Conservation (phyloP, 2,113 vertebrate species). For the Ornithorhynchus anatinus region DNA sequence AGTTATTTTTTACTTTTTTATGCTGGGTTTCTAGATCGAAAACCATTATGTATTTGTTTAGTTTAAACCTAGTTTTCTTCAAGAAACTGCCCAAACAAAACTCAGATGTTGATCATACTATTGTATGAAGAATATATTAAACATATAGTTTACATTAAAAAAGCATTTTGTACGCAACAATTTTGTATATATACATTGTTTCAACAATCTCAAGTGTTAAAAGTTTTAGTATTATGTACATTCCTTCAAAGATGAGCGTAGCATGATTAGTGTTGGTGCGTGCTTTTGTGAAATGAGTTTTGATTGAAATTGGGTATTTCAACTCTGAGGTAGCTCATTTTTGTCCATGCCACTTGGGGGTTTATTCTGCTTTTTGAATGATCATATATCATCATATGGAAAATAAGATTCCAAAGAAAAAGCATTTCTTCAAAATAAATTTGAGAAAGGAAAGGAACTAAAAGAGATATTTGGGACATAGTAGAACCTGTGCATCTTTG, state of each 20-base stretch:
- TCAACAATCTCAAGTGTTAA: constrained; percentile 45
- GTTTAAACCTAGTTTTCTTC: constrained; percentile 30
- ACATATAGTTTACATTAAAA: constrained; percentile 60
- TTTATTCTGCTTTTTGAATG: not conserved
- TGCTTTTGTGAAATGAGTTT: constrained; percentile 53
- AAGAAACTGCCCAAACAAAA: not conserved
- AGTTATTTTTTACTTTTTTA: constrained; percentile 63
- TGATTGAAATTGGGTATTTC: constrained; percentile 31
- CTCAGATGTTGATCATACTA: constrained; percentile 34
- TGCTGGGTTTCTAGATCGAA: constrained; percentile 54
- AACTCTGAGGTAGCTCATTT: constrained; percentile 27
- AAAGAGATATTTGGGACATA: not conserved
- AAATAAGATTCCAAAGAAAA: constrained; percentile 4
- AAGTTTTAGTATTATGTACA: constrained; percentile 58
- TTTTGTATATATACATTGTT: constrained; percentile 67
- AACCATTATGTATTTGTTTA: constrained; percentile 28
- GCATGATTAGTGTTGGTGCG: constrained; percentile 58
- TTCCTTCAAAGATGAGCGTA: constrained; percentile 50
- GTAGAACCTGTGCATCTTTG: not conserved
- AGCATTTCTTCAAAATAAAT: not conserved
- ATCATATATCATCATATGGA: constrained; percentile 13
- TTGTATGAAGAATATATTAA: constrained; percentile 48
- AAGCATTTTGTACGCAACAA: constrained; percentile 60
- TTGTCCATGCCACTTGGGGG: constrained; percentile 9
- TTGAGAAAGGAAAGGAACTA: not conserved